These are phyloP conservation scores for Drosophila paulistorum DNA, from an alignment of 1,140 invertebrate genomes.

Conservation along the genomic window DNA sequence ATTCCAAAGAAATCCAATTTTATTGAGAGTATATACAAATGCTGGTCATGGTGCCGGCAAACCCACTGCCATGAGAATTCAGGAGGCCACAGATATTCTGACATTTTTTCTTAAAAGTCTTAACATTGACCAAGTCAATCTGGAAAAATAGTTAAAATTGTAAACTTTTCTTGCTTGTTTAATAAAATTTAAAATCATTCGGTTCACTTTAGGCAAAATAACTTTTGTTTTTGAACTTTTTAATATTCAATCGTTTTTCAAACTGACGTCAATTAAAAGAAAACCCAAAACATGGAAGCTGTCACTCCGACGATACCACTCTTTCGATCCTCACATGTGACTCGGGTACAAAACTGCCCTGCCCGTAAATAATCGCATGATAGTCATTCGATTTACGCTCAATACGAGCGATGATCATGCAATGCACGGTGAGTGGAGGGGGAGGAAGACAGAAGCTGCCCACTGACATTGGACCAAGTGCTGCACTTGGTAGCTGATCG, in stretches of 20 bases:
- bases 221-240: background rate
- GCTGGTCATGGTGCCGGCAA: conserved; percentile 98
- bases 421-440: conserved; percentile 40
- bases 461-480: conserved; percentile 45
- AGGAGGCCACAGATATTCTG: conserved; percentile 93
- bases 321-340: background rate
- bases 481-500: conserved; percentile 36
- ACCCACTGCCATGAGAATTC: conserved; percentile 92
- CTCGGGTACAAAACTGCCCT: background rate
- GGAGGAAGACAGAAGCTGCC: conserved; percentile 24
- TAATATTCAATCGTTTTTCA: background rate
- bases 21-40: conserved; percentile 96
- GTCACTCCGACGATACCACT: conserved; percentile 42
- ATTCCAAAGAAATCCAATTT: conserved; percentile 92
- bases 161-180: background rate
- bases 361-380: conserved; percentile 63
- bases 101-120: conserved; percentile 92
- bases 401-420: conserved; percentile 71
- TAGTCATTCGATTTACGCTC: conserved; percentile 63
- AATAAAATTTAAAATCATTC: background rate
- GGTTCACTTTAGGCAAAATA: background rate
- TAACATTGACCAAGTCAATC: conserved; percentile 78
- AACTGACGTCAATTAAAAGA: conserved; percentile 73
- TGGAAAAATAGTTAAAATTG: background rate
- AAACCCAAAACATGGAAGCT: conserved; percentile 57